These are phyloP conservation scores for Tauraco hartlaubi DNA, from an alignment of 2,797 vertebrate species.

Conservation along the genomic window DNA sequence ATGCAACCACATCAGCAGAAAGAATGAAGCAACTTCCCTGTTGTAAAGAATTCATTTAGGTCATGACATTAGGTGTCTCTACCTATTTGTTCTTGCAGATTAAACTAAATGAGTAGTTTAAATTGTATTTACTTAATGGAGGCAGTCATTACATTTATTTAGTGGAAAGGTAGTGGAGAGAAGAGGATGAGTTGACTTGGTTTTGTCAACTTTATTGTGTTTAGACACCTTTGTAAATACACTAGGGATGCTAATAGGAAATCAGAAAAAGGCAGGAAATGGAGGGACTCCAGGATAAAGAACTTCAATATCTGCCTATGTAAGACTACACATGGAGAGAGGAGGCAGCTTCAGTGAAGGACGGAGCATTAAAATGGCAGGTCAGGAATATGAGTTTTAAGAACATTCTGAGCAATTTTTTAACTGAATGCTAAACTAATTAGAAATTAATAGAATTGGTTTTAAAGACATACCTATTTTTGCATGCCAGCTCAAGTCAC, in stretches of 20 bases:
- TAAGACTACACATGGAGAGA: neutral
- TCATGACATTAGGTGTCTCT: neutral
- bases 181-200: neutral
- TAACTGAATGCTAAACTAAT: neutral
- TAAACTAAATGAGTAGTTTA: neutral
- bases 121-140: neutral
- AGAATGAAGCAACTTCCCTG: neutral
- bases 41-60: neutral
- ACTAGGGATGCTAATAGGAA: neutral
- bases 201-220: neutral
- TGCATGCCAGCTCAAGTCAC: neutral
- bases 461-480: neutral
- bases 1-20: neutral
- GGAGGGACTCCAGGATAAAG: neutral
- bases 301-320: neutral
- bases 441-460: neutral
- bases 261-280: neutral
- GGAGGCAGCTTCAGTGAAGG: neutral
- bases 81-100: neutral
- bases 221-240: neutral
- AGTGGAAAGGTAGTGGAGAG: neutral
- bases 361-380: neutral
- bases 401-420: neutral
- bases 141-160: neutral
- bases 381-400: neutral